Conservation (phyloP, 2,797 vertebrate genomes). For the Crocodylus rhombifer region DNA sequence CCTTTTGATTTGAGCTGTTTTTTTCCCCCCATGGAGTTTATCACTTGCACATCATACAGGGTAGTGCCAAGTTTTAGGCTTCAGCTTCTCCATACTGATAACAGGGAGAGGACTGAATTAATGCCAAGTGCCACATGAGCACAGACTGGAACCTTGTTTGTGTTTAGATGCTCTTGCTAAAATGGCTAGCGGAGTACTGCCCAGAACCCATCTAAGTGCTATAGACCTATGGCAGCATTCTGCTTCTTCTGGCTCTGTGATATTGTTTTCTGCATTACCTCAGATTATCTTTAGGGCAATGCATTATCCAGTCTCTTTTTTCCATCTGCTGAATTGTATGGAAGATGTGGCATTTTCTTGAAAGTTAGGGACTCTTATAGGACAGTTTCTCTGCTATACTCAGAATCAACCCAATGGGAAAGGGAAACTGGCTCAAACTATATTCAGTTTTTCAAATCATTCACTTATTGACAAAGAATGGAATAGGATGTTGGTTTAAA, state of each 20-base stretch:
- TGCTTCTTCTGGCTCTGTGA: not conserved
- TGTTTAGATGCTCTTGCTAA: not conserved
- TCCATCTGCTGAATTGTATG: not conserved
- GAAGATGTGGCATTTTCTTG: not conserved
- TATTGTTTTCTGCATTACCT: not conserved
- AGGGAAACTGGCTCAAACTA: not conserved
- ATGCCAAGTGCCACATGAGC: not conserved
- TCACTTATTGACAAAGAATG: not conserved
- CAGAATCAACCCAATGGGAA: not conserved
- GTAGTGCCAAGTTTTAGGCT: not conserved
- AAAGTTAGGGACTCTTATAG: not conserved
- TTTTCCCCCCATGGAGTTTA: not conserved
- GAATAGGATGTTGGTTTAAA: not conserved
- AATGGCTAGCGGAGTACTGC: not conserved
- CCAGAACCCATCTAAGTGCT: not conserved
- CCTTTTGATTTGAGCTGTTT: not conserved
- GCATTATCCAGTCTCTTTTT: not conserved
- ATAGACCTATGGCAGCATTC: not conserved
- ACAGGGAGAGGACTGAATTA: not conserved
- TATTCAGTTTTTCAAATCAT: not conserved
- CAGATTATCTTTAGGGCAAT: not conserved
- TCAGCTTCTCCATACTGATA: not conserved
- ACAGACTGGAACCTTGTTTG: not conserved
- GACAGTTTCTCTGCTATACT: not conserved
- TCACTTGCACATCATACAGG: not conserved